Evolutionary conservation across 2,113 vertebrate species (phyloP).

Genomic region (Mormyrus iriodes): DNA sequence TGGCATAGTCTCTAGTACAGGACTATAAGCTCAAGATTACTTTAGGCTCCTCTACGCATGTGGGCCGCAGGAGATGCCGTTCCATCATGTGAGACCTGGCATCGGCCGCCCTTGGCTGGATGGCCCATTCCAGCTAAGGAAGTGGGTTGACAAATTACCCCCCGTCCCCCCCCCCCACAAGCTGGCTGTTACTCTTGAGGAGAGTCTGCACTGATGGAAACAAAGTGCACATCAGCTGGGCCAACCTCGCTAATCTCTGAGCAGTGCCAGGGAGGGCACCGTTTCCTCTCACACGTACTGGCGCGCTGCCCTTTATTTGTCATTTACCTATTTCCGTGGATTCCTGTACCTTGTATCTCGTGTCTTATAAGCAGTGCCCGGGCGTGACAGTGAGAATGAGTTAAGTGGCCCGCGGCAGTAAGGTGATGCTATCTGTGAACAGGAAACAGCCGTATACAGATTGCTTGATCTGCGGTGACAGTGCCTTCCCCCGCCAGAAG

Average conservation of each 20-base stretch:
- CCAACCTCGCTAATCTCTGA: slow-evolving; percentile 52
- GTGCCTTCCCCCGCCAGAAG: background rate
- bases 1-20: background rate
- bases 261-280: slow-evolving; percentile 46
- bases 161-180: background rate
- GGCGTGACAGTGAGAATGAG: background rate
- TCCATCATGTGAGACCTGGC: background rate
- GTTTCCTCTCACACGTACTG: slow-evolving; percentile 37
- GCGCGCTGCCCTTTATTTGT: background rate
- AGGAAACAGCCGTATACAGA: background rate
- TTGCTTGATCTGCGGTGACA: background rate
- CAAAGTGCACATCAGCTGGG: slow-evolving; percentile 41
- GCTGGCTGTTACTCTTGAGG: background rate
- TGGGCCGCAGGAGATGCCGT: background rate
- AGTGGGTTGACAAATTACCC: background rate
- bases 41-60: background rate
- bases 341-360: background rate
- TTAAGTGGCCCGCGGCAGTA: background rate
- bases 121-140: background rate
- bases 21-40: background rate
- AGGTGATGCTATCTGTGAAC: background rate
- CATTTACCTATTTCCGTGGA: background rate
- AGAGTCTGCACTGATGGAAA: slow-evolving; percentile 24
- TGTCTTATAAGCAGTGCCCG: background rate
- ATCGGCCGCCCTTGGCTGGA: background rate